Evolutionary conservation across 2,113 vertebrate species (phyloP), one percentile per base, ranked within the genome.

Genomic region (Brachypodius melanocephalos): DNA sequence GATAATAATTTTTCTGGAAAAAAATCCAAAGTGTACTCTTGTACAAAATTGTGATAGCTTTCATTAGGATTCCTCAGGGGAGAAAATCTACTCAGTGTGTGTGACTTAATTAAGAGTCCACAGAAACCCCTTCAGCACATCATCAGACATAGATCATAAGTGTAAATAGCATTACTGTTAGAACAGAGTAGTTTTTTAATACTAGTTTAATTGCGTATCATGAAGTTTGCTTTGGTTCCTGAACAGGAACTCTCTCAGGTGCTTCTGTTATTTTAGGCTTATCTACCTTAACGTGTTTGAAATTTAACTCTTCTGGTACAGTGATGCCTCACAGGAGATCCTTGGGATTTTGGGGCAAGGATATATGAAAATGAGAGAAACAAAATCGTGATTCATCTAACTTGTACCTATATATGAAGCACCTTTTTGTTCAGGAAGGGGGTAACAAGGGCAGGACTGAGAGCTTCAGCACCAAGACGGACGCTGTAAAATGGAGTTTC

Each of bases 381-480:
- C 32, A 29, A 80, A 62, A 43, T 16, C 52, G 12, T 21, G 32
- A 10, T 48, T 43, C 4, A 12, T 14, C 24, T 14, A n/a, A 49
- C 17, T 24, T 5, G 0, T 3, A 6, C 26, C 38, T 52, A 2
- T 2, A 1, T 3, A 8, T 1, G 11, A 77, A 59, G 36, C 32
- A 29, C 12, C 8, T 17, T 32, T 38, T 58, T 26, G 36, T 17
- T 17, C 0, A 0, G 1, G 19, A 29, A 46, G 9, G 4, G 15
- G 40, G 12, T 17, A 48, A 22, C 7, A 24, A 14, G 18, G 14
- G 4, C 3, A 2, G 21, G 25, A 20, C 14, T 0, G 28, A 68
- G 29, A 20, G 5, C 48, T 62, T 21, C 32, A 4, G 24, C 6
- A 40, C 9, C 10, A 2, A 6, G 17, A n/a, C 0, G 13, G 32